These are phyloP conservation scores for Littorina saxatilis DNA, from an alignment of 1,140 invertebrate species.

Conservation along the genomic window DNA sequence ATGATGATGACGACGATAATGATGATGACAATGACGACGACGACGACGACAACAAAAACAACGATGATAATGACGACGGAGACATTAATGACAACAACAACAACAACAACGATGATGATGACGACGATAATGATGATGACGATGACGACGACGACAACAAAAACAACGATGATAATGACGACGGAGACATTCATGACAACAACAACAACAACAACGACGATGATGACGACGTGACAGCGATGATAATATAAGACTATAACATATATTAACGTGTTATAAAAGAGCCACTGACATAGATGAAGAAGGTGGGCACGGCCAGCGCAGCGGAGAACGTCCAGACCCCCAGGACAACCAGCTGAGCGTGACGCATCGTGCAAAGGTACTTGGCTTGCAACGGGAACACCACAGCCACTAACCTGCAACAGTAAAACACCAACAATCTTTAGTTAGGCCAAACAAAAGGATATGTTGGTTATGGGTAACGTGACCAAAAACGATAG, in stretches of 20 bases:
- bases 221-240: conserved; percentile 26
- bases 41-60: too few relatives aligned
- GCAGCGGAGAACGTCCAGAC: conserved; percentile 80
- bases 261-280: too few relatives aligned
- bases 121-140: conserved; percentile 27
- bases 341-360: conserved; percentile 80
- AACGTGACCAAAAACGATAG: too few relatives aligned
- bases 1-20: conserved; percentile 31
- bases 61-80: too few relatives aligned
- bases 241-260: conserved; percentile 10
- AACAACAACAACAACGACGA: conserved; percentile 35
- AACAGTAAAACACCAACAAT: too few relatives aligned
- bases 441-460: too few relatives aligned
- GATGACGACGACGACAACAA: too few relatives aligned
- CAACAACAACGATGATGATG: conserved; percentile 32
- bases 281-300: conserved; percentile 62
- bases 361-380: conserved; percentile 84
- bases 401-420: conserved; percentile 86
- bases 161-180: too few relatives aligned
- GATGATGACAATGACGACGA: conserved; percentile 33
- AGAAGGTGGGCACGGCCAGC: conserved; percentile 64
- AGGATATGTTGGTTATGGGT: too few relatives aligned
- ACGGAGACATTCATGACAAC: conserved; percentile 11
- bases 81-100: too few relatives aligned
- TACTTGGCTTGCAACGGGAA: conserved; percentile 86